Conservation (phyloP, 2,797 vertebrate species). For the Echiichthys vipera region DNA sequence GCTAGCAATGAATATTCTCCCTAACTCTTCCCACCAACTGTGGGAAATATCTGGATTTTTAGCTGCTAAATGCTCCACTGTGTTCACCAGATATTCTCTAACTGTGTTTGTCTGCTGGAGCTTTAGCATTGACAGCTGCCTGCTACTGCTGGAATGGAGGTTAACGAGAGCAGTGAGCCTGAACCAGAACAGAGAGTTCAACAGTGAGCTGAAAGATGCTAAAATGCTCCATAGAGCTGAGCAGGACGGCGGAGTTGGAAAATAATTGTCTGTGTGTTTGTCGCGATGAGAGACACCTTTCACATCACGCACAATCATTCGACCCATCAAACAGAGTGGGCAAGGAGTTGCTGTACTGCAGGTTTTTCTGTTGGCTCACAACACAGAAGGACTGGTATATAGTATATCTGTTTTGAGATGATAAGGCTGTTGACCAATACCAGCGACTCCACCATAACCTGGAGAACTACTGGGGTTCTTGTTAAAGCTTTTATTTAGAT, state of each 20-base stretch:
- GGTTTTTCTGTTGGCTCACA: background rate
- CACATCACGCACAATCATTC: background rate
- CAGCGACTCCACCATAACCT: conserved; percentile 1
- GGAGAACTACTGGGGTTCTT: conserved; percentile 28
- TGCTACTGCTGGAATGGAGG: background rate
- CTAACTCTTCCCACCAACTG: too few relatives aligned
- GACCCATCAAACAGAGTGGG: background rate
- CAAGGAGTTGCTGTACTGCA: too few relatives aligned
- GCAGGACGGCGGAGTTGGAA: too few relatives aligned
- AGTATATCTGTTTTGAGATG: background rate
- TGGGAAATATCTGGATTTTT: background rate
- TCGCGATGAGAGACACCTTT: background rate
- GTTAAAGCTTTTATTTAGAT: conserved; percentile 23
- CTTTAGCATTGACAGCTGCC: too few relatives aligned
- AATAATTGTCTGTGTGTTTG: background rate
- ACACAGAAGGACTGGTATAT: background rate
- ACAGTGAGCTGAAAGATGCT: background rate
- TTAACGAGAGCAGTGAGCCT: background rate
- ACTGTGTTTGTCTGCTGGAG: background rate
- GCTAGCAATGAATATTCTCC: too few relatives aligned
- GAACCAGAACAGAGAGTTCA: background rate
- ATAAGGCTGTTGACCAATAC: conserved; percentile 27
- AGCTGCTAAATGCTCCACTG: background rate
- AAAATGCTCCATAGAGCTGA: background rate
- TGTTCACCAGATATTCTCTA: too few relatives aligned